Evolutionary conservation across 2,797 vertebrate genomes (phyloP).

Genomic region (Phoeniculus purpureus): DNA sequence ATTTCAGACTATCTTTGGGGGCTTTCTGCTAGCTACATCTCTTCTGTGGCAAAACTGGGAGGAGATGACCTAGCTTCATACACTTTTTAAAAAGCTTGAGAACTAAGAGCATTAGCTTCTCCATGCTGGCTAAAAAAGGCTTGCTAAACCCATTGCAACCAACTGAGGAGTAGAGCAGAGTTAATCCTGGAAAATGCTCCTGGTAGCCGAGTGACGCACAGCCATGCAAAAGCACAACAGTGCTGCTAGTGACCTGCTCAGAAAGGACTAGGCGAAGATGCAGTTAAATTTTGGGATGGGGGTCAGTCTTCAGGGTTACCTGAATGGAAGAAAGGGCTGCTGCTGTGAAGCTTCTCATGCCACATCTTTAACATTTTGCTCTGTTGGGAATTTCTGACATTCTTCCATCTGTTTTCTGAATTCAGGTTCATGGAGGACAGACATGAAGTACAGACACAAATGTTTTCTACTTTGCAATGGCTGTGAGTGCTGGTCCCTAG

Average conservation of each 20-base stretch:
- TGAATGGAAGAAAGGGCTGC: not conserved
- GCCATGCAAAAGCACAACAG: not conserved
- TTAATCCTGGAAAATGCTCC: slow-evolving; percentile 68
- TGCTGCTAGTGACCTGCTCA: not conserved
- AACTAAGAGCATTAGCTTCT: slow-evolving; percentile 72
- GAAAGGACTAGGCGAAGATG: not conserved
- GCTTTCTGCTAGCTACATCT: slow-evolving; percentile 38
- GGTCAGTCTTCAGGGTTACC: not conserved
- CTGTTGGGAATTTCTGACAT: not conserved
- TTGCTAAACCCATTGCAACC: slow-evolving; percentile 57
- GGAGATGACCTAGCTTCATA: slow-evolving; percentile 58
- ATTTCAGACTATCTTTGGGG: slow-evolving; percentile 13
- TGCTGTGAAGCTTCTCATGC: not conserved
- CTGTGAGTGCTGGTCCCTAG: not conserved
- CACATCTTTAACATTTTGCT: not conserved
- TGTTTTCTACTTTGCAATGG: not conserved
- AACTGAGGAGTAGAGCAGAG: slow-evolving; percentile 49
- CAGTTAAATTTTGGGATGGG: not conserved
- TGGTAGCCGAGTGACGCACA: slow-evolving; percentile 11
- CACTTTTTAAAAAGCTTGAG: slow-evolving; percentile 65
- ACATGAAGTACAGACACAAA: not conserved
- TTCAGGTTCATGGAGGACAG: not conserved
- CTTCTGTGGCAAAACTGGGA: slow-evolving; percentile 51
- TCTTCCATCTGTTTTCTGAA: not conserved
- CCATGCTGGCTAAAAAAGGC: slow-evolving; percentile 61